Evolutionary conservation across 2,888 invertebrate genomes (phyloP).

Genomic region (Drosophila paranaensis): DNA sequence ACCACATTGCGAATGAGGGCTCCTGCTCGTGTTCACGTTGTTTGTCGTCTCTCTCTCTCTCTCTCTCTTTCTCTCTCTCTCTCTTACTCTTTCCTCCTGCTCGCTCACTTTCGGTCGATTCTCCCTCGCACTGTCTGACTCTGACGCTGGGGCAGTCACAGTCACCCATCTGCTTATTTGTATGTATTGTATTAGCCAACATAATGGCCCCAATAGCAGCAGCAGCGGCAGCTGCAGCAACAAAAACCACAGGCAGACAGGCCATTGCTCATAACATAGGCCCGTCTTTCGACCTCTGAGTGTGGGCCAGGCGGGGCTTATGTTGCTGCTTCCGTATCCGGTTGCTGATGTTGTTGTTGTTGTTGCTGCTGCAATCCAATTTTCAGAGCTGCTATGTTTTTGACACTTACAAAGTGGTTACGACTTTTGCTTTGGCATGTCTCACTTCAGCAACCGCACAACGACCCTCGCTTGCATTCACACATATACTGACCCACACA

Average conservation of each 20-base stretch:
- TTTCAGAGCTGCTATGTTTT: conserved; percentile 77
- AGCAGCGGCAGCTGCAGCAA: conserved; percentile 29
- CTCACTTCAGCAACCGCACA: conserved; percentile 76
- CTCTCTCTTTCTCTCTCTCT: conserved; percentile 8
- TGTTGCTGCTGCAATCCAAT: conserved; percentile 67
- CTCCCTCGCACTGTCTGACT: conserved; percentile 5
- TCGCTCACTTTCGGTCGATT: neutral
- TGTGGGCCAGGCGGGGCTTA: conserved; percentile 35
- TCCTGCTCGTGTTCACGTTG: conserved; percentile 59
- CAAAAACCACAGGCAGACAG: conserved; percentile 20
- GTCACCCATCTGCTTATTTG: conserved; percentile 68
- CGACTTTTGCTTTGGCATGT: conserved; percentile 79
- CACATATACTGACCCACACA: conserved; percentile 13
- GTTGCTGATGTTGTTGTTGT: conserved; percentile 18
- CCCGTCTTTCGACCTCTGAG: conserved; percentile 26
- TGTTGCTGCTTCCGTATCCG: conserved; percentile 64
- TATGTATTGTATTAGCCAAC: conserved; percentile 79
- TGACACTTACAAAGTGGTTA: conserved; percentile 78
- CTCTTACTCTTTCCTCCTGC: neutral
- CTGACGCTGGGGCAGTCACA: conserved; percentile 28
- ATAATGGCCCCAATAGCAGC: conserved; percentile 62
- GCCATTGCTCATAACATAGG: conserved; percentile 71
- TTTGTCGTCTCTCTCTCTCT: conserved; percentile 16
- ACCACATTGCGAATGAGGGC: conserved; percentile 77
- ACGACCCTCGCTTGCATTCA: conserved; percentile 35